Evolutionary conservation across 2,888 invertebrate species (phyloP).

Genomic region (Xanthostigma xanthostigma): DNA sequence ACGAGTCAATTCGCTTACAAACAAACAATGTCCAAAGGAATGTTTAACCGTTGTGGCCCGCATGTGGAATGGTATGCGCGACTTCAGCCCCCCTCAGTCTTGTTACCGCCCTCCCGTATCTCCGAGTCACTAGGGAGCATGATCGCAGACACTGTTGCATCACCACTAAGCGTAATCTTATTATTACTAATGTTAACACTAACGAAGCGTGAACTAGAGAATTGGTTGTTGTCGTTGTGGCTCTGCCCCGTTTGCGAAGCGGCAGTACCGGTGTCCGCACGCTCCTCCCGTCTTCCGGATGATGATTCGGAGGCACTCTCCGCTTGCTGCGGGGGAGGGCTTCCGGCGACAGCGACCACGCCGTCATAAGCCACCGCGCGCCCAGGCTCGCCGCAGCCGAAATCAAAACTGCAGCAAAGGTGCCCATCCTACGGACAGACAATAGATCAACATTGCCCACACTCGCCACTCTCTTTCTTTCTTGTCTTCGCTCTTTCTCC

Average conservation of each 20-base stretch:
- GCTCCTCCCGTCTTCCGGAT: slow-evolving; percentile 9
- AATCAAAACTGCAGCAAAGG: slow-evolving; percentile 32
- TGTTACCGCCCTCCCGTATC: slow-evolving; percentile 15
- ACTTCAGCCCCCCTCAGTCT: slow-evolving; percentile 15
- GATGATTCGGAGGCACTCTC: slow-evolving; percentile 13
- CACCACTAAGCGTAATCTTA: slow-evolving; percentile 3
- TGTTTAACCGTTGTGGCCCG: not conserved
- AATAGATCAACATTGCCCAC: slow-evolving; percentile 7
- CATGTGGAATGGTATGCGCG: not conserved
- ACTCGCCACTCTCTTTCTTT: not conserved
- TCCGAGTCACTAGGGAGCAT: slow-evolving; percentile 21
- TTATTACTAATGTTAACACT: slow-evolving; percentile 10
- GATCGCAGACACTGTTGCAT: slow-evolving; percentile 12
- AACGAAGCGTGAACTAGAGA: slow-evolving; percentile 8
- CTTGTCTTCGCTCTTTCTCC: not conserved
- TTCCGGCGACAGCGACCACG: slow-evolving; percentile 19
- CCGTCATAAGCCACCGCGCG: slow-evolving; percentile 28
- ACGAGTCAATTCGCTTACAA: not conserved
- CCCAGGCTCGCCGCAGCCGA: slow-evolving; percentile 27
- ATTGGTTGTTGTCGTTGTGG: slow-evolving; percentile 1
- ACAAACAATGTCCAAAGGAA: not conserved
- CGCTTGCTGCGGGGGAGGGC: slow-evolving; percentile 13
- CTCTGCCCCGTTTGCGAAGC: slow-evolving; percentile 1
- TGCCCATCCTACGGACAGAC: slow-evolving; percentile 28
- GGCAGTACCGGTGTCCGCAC: not conserved